Conservation (phyloP, 2,113 vertebrate genomes). For the Etheostoma cragini region DNA sequence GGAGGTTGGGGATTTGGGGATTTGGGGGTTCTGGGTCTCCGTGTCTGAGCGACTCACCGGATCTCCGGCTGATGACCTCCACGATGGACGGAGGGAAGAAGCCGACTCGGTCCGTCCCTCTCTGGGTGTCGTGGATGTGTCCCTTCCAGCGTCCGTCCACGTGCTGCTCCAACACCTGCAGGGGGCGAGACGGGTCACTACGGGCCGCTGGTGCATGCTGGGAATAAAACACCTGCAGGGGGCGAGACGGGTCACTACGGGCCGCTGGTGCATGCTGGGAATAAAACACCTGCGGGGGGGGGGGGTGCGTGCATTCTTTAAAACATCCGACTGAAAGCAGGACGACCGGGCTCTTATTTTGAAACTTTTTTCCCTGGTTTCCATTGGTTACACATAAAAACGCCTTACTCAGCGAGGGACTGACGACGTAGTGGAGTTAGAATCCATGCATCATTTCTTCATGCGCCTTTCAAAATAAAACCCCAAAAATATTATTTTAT, state of each 20-base stretch:
- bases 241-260: neutral
- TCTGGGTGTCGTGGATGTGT: conserved; percentile 92
- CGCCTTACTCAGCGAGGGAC: neutral
- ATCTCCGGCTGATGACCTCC: conserved; percentile 94
- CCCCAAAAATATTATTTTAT: too few relatives aligned
- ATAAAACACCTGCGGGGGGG: conserved; percentile 83
- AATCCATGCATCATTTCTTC: too few relatives aligned
- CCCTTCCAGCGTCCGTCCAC: conserved; percentile 95
- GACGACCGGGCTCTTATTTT: too few relatives aligned
- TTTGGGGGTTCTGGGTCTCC: too few relatives aligned
- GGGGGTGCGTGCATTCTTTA: too few relatives aligned
- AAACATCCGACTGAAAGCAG: too few relatives aligned
- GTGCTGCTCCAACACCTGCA: conserved; percentile 94
- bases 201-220: neutral
- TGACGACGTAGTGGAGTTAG: neutral
- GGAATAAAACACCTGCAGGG: conserved; percentile 84
- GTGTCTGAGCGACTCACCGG: conserved; percentile 78
- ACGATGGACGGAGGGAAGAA: conserved; percentile 95
- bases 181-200: neutral
- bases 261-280: neutral
- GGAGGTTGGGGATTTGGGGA: too few relatives aligned
- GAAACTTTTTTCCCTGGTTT: too few relatives aligned
- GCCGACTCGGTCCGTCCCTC: conserved; percentile 91
- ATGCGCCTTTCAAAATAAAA: too few relatives aligned
- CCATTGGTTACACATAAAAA: too few relatives aligned